Base-by-base conservation (phyloP, 2,888 invertebrate genomes). In the Dinocampus coccinellae region DNA sequence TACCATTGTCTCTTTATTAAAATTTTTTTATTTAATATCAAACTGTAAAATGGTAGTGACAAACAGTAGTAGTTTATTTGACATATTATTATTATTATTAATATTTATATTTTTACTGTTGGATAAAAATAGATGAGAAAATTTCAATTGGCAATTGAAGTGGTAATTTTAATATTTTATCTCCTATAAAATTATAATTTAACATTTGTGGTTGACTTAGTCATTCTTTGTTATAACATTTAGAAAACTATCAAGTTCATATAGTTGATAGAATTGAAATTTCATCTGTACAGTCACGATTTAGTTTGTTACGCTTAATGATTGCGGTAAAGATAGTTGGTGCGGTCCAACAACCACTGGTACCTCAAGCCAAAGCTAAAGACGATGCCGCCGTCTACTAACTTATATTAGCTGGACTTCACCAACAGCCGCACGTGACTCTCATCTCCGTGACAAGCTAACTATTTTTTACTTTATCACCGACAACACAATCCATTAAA, bases 231-330 rank as follows among this genome's bases (percentile, higher is more conserved):
- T n/a, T 58, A n/a, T 16, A n/a, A 16, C 20, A n/a, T 47, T 34
- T 34, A 3, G 34, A 16, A 34, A 34, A 58, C 20, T 55, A 26
- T 55, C n/a, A 57, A 57, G 24, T 7, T 39, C n/a, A 36, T 55
- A 57, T 55, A 57, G 66, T 66, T 66, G 34, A n/a, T n/a, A 16
- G 36, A 66, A 57, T 66, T 39, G 57, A 39, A 36, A 22, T 66
- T 24, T 66, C 57, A 20, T 66, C 24, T 13, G 55, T 39, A 39
- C 55, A 16, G 66, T 66, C 66, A 66, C 66, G 66, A 66, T 66
- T 66, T 66, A 57, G 57, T 66, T 9, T 66, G 57, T 24, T 66
- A 24, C 57, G 57, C 39, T 66, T 57, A 57, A 66, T 66, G 39
- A 66, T 36, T 66, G 66, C n/a, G 66, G 66, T 66, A 2, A 66